These are phyloP conservation scores for Lepidotrigona ventralis DNA, from an alignment of 1,140 invertebrate species.

Conservation along the genomic window DNA sequence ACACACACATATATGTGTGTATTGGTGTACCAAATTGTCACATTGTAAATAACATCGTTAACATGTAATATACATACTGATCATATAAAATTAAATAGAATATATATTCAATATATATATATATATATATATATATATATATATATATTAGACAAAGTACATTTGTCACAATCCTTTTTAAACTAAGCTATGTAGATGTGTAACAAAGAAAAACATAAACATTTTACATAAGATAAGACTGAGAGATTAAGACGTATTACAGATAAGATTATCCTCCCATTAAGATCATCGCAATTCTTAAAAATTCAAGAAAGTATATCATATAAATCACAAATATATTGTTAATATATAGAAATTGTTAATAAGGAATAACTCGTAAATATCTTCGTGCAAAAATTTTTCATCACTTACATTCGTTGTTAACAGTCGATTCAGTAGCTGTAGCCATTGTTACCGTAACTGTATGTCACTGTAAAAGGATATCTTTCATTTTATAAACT, in stretches of 20 bases:
- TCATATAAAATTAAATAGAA: background rate
- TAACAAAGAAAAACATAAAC: background rate
- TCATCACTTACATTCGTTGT: slow-evolving; percentile 64
- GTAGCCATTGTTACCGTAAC: slow-evolving; percentile 65
- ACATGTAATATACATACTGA: background rate
- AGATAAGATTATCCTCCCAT: too few species aligned
- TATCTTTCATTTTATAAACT: slow-evolving; percentile 7
- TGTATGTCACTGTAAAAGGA: slow-evolving; percentile 46
- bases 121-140: background rate
- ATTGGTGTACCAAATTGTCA: background rate
- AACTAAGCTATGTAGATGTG: background rate
- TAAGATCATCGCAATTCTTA: background rate
- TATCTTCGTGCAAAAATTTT: background rate
- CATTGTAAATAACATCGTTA: background rate
- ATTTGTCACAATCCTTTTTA: background rate
- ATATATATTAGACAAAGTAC: background rate
- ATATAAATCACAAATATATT: background rate
- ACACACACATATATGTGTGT: background rate
- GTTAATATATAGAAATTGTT: background rate
- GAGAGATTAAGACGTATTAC: too few species aligned
- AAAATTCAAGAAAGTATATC: background rate
- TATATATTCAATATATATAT: background rate
- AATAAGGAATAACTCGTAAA: background rate
- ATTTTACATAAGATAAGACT: background rate
- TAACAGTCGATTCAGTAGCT: slow-evolving; percentile 61